Percentiles rank a stretch among this genome's conserved stretches.
These are phyloP conservation scores for Stictonetta naevosa DNA, from an alignment of 2,113 vertebrate genomes.

Conservation along the genomic window DNA sequence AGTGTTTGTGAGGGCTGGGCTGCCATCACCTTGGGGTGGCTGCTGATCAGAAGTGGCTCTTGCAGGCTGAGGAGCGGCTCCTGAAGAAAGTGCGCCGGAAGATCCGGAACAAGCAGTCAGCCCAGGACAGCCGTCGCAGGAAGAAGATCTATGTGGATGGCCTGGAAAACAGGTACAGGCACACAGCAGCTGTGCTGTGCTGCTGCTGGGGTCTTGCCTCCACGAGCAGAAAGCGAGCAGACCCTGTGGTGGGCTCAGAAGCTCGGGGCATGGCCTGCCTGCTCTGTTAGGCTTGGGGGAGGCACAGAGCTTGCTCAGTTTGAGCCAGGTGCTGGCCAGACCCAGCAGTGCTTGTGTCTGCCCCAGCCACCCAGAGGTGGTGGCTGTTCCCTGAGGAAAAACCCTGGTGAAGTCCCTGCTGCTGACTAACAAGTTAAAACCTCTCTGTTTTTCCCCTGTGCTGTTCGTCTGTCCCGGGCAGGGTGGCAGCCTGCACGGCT, in stretches of 20 bases:
- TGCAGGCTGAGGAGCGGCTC: conserved; percentile 86
- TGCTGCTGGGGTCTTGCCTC: background rate
- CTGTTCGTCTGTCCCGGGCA: background rate
- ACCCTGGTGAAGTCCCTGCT: background rate
- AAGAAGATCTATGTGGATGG: conserved; percentile 89
- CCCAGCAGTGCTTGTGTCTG: background rate
- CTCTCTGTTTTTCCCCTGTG: background rate
- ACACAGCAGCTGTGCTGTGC: background rate
- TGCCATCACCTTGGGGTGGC: accelerated
- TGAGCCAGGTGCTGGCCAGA: background rate
- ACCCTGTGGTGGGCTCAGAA: background rate
- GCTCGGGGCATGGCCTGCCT: background rate
- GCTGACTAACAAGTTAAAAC: background rate
- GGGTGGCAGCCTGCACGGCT: conserved; percentile 86
- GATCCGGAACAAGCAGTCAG: conserved; percentile 91
- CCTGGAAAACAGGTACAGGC: conserved; percentile 86
- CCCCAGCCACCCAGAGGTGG: background rate
- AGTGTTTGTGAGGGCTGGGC: no score
- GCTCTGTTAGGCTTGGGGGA: no score
- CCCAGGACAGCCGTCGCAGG: conserved; percentile 88
- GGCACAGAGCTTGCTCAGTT: no score
- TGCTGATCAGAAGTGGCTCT: background rate
- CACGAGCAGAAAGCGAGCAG: background rate
- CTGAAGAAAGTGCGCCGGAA: conserved; percentile 88
- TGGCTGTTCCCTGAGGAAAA: background rate